These are phyloP conservation scores for Misgurnus mizolepis DNA, from an alignment of 2,113 vertebrate genomes.

Conservation along the genomic window DNA sequence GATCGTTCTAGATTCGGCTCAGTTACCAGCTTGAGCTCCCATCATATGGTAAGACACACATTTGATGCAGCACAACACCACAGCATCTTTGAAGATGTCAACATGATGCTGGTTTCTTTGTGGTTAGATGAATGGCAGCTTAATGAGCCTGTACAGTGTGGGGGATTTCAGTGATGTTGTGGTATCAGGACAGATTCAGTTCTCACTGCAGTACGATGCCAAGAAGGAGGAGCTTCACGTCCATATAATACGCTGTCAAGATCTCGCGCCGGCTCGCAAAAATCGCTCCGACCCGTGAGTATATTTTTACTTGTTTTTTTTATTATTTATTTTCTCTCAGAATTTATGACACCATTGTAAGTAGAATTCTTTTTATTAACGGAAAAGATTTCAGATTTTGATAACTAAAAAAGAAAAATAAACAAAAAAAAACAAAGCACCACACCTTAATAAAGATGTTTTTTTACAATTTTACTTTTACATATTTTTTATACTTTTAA, in stretches of 20 bases:
- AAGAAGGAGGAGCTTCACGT: slow-evolving; percentile 81
- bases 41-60: slow-evolving; percentile 63
- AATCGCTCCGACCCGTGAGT: slow-evolving; percentile 91
- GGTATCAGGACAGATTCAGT: slow-evolving; percentile 85
- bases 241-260: slow-evolving; percentile 83
- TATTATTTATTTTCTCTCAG: no score
- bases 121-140: slow-evolving; percentile 85
- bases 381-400: no score
- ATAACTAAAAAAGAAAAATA: no score
- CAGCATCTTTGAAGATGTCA: slow-evolving; percentile 25
- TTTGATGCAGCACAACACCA: neutral
- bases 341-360: no score
- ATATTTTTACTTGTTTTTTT: neutral
- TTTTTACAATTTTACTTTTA: no score
- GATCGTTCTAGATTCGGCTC: slow-evolving; percentile 66
- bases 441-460: no score
- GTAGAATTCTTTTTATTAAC: no score
- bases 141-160: slow-evolving; percentile 89
- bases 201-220: slow-evolving; percentile 82
- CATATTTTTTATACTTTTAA: no score
- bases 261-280: slow-evolving; percentile 83
- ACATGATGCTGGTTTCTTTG: neutral
- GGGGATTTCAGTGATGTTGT: slow-evolving; percentile 80
- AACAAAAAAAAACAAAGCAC: no score
- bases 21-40: slow-evolving; percentile 80